phyloP scores from a whole-genome alignment of 1,140 invertebrate species.

The Drosophila suzukii region DNA sequence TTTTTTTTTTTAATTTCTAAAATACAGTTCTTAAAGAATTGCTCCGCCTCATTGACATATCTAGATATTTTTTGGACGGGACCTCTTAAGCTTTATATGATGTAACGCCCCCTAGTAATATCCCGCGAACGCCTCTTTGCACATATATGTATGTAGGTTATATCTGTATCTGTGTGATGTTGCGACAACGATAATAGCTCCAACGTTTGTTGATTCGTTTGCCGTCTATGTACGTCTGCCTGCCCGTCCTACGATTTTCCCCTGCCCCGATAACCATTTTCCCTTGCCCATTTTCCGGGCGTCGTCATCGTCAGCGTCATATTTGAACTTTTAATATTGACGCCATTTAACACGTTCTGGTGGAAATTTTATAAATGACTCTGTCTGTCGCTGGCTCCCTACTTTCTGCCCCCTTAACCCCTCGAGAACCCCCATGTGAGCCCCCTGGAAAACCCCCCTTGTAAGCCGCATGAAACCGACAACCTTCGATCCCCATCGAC shows the following conservation, averaged over 20 bases:
- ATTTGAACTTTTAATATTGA: constrained; percentile 84
- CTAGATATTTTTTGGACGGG: too few species aligned
- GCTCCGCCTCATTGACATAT: too few species aligned
- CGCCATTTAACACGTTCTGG: constrained; percentile 97
- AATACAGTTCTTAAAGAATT: too few species aligned
- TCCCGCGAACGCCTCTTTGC: background rate
- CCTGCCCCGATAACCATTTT: background rate
- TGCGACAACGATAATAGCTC: constrained; percentile 93
- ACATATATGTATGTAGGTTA: background rate
- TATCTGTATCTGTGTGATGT: constrained; percentile 88
- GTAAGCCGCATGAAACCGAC: background rate
- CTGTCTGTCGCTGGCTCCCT: constrained; percentile 41
- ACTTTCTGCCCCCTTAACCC: background rate
- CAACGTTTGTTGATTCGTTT: constrained; percentile 93
- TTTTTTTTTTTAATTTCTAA: too few species aligned
- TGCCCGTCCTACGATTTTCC: constrained; percentile 90
- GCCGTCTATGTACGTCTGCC: constrained; percentile 95
- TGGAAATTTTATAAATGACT: constrained; percentile 87
- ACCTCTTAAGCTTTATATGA: background rate
- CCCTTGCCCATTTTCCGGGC: constrained; percentile 89
- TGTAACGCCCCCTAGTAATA: background rate
- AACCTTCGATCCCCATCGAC: constrained; percentile 14
- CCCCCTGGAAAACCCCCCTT: background rate
- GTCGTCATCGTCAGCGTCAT: constrained; percentile 89
- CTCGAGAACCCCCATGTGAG: background rate